Evolutionary conservation across 2,113 vertebrate genomes (phyloP).

Genomic region (Hipposideros armiger): DNA sequence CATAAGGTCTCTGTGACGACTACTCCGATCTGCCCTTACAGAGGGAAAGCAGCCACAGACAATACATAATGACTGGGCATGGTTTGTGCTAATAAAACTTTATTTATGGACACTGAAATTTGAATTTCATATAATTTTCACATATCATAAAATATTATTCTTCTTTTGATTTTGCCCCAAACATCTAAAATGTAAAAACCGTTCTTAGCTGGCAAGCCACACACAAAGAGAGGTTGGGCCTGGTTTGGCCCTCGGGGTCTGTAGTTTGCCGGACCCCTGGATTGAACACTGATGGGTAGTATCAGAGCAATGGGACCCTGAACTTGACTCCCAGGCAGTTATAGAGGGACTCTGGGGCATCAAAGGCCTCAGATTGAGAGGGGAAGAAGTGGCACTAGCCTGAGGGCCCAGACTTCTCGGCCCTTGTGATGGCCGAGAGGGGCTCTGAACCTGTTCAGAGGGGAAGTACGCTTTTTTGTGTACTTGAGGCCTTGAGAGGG

Average conservation of each 20-base stretch:
- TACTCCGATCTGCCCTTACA: fast-evolving
- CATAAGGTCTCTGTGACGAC: neutral
- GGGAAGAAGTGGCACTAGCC: neutral
- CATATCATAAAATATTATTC: neutral
- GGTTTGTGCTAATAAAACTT: neutral
- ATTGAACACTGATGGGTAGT: fast-evolving
- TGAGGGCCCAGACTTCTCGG: neutral
- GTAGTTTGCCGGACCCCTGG: fast-evolving
- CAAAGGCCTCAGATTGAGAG: neutral
- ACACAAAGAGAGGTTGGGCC: neutral
- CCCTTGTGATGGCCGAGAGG: neutral
- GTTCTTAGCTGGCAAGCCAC: neutral
- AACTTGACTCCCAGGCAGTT: too few relatives aligned
- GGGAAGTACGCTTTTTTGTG: neutral
- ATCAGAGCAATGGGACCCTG: too few relatives aligned
- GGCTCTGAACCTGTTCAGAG: neutral
- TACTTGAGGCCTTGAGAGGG: too few relatives aligned
- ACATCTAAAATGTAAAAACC: neutral
- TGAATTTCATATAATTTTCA: neutral
- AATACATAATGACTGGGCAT: fast-evolving
- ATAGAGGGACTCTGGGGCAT: neutral
- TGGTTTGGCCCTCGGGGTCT: neutral
- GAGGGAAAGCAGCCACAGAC: neutral
- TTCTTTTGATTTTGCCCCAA: neutral
- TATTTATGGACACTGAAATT: neutral